Evolutionary conservation across 1,140 invertebrate genomes (phyloP).

Genomic region (Sesamia nonagrioides): DNA sequence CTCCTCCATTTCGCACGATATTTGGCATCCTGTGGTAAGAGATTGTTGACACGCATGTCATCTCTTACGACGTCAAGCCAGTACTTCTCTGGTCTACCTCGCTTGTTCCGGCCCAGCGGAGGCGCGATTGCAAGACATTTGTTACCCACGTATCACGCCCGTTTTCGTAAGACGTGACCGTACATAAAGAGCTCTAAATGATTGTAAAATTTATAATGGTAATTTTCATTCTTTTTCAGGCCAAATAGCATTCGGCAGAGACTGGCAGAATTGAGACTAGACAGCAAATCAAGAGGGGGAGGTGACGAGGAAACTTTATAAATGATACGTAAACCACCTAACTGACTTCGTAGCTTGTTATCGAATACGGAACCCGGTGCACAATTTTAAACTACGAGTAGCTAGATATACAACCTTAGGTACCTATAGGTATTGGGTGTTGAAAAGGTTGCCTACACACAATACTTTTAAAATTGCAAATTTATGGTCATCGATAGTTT

Average conservation of each 20-base stretch:
- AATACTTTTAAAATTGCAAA: conserved; percentile 10
- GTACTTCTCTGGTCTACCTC: no score
- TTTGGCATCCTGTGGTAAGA: no score
- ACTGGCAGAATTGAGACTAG: conserved; percentile 78
- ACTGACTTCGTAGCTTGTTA: conserved; percentile 50
- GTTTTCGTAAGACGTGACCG: no score
- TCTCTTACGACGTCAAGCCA: no score
- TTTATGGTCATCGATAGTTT: conserved; percentile 20
- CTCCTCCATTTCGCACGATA: no score
- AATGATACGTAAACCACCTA: conserved; percentile 54
- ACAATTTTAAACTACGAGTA: conserved; percentile 59
- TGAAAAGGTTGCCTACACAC: conserved; percentile 20
- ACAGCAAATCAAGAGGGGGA: conserved; percentile 80
- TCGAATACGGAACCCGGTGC: conserved; percentile 60
- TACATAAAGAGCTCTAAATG: no score
- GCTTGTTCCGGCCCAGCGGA: no score
- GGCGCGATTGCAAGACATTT: no score
- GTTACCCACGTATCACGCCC: no score
- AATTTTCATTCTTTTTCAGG: conserved; percentile 61
- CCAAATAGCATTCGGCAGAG: conserved; percentile 82
- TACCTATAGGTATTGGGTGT: conserved; percentile 37
- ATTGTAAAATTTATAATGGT: background rate
- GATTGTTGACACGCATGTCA: no score
- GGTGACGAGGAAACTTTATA: conserved; percentile 74
- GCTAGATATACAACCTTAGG: conserved; percentile 51